Conservation (phyloP, 2,113 vertebrate species). For the Callithrix jacchus region DNA sequence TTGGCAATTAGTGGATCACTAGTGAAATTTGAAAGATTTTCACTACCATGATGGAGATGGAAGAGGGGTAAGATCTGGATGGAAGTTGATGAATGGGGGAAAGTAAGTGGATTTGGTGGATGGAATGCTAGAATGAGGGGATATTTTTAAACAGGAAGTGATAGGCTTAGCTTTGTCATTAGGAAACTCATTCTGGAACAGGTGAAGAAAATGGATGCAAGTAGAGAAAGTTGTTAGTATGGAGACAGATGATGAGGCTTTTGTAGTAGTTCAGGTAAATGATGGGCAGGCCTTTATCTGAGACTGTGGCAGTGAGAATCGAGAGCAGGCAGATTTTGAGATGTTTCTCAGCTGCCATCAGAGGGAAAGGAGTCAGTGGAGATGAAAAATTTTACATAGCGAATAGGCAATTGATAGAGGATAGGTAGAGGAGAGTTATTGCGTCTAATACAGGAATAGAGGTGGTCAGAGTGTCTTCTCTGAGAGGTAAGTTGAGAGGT, state of each 20-base stretch:
- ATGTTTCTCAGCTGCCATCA: neutral
- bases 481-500: neutral
- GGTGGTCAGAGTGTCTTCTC: neutral
- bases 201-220: neutral
- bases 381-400: neutral
- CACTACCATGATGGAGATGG: neutral
- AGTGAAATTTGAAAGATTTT: neutral
- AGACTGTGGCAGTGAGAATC: neutral
- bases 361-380: neutral
- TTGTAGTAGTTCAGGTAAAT: neutral
- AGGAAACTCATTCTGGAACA: neutral
- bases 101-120: neutral
- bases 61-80: neutral
- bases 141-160: neutral
- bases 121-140: neutral
- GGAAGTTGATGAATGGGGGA: neutral
- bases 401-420: neutral
- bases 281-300: neutral
- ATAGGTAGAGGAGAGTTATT: neutral
- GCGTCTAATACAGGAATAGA: neutral
- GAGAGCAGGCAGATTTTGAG: neutral
- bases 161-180: neutral
- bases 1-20: neutral
- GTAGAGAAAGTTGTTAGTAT: neutral
- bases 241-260: neutral